Conservation (phyloP, 37 sponge, comb jelly and placozoan genomes). For the Bolinopsis microptera region DNA sequence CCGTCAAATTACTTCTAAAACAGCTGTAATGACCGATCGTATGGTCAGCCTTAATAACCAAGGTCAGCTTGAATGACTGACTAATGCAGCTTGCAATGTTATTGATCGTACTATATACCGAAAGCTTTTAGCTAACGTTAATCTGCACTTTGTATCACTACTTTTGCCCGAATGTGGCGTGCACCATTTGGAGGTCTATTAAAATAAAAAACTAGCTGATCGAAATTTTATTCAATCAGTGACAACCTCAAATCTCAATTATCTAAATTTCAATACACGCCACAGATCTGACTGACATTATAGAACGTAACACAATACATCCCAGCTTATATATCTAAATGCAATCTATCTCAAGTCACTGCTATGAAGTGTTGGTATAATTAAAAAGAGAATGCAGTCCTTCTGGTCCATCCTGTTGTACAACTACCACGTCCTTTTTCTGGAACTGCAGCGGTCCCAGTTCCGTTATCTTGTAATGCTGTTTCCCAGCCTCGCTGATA, state of each 20-base stretch:
- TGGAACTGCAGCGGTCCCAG: slow-evolving; percentile 5
- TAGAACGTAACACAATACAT: background rate
- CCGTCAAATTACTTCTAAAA: too few relatives aligned
- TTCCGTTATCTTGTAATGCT: slow-evolving; percentile 61
- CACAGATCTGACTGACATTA: background rate
- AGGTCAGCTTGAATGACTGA: too few relatives aligned
- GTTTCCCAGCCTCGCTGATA: slow-evolving; percentile 53
- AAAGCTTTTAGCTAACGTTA: too few relatives aligned
- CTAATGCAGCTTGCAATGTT: too few relatives aligned
- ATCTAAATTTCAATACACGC: background rate
- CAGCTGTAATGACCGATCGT: too few relatives aligned
- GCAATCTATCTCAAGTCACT: background rate
- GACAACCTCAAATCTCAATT: background rate
- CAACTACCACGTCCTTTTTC: background rate
- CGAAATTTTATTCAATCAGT: background rate
- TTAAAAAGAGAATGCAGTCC: slow-evolving; percentile 15
- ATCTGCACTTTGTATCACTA: too few relatives aligned
- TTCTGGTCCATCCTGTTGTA: background rate
- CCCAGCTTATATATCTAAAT: background rate
- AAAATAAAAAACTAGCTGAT: background rate
- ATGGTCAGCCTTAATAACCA: too few relatives aligned
- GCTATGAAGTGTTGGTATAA: slow-evolving; percentile 6
- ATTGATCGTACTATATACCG: too few relatives aligned
- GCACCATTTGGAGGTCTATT: too few relatives aligned
- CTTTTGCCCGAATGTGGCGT: too few relatives aligned